A percentile compares a stretch with the other conserved stretches of the same genome.
Evolutionary conservation across 2,888 invertebrate species (phyloP).

Genomic region (Oligia latruncula): DNA sequence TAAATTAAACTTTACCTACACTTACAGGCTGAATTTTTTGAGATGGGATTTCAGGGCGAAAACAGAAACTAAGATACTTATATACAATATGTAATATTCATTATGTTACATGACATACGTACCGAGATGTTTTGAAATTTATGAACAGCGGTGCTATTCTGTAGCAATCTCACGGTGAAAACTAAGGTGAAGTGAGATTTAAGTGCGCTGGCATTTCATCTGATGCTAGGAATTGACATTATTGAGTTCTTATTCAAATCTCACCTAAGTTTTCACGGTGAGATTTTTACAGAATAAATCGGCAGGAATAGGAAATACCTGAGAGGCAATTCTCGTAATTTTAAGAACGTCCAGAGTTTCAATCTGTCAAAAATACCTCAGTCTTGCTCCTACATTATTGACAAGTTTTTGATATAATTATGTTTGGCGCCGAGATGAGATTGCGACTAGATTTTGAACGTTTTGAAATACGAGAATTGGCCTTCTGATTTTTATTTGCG

Average conservation of each 20-base stretch:
- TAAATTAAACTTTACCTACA: conserved; percentile 42
- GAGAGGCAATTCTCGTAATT: neutral
- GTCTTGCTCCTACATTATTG: no score
- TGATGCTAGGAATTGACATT: neutral
- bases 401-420: neutral
- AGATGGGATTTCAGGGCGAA: neutral
- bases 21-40: neutral
- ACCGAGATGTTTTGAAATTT: no score
- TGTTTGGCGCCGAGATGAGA: neutral
- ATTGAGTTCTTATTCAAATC: neutral
- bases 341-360: no score
- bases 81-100: no score
- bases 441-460: neutral
- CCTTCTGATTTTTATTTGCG: neutral
- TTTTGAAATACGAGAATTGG: neutral
- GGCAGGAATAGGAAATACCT: neutral
- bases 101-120: no score
- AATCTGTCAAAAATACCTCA: no score
- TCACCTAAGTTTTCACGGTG: neutral
- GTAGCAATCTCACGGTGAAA: no score
- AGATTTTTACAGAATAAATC: neutral
- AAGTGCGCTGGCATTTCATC: neutral
- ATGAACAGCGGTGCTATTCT: no score
- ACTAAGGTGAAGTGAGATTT: neutral
- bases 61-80: neutral